These are phyloP conservation scores for Piscicola geometra DNA, from an alignment of 2,888 invertebrate genomes.

Conservation along the genomic window DNA sequence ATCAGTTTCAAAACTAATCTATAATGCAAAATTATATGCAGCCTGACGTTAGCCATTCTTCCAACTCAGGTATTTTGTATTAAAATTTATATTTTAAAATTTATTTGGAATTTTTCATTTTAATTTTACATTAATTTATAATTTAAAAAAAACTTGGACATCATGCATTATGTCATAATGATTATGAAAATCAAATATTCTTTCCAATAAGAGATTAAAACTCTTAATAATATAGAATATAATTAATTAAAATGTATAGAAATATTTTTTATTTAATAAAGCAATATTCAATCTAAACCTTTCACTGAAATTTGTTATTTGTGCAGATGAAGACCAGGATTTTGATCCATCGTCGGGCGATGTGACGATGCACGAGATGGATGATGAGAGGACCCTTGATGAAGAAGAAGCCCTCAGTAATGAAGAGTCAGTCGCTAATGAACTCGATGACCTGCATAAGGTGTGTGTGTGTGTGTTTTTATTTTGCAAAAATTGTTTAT, in stretches of 20 bases:
- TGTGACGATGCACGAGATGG: slow-evolving; percentile 95
- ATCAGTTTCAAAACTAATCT: neutral
- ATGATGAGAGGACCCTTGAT: slow-evolving; percentile 90
- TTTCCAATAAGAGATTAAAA: too few species aligned
- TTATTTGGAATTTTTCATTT: too few species aligned
- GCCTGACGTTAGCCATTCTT: slow-evolving; percentile 36
- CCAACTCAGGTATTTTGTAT: neutral
- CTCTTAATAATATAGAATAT: too few species aligned
- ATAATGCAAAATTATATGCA: slow-evolving; percentile 35
- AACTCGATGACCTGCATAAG: slow-evolving; percentile 79
- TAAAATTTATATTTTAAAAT: neutral
- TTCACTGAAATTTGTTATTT: neutral
- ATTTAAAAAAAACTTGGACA: too few species aligned
- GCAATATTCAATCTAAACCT: neutral
- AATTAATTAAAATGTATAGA: too few species aligned
- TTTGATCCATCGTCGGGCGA: slow-evolving; percentile 84
- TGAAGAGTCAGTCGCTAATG: slow-evolving; percentile 74
- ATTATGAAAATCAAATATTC: too few species aligned
- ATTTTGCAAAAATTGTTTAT: neutral
- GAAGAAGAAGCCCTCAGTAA: slow-evolving; percentile 93
- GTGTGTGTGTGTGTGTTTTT: slow-evolving; percentile 53
- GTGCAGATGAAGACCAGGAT: slow-evolving; percentile 57
- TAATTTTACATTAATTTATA: neutral
- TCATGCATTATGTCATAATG: too few species aligned
- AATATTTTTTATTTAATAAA: too few species aligned